phyloP scores from a whole-genome alignment of 2,113 vertebrate genomes.

The Athene noctua region DNA sequence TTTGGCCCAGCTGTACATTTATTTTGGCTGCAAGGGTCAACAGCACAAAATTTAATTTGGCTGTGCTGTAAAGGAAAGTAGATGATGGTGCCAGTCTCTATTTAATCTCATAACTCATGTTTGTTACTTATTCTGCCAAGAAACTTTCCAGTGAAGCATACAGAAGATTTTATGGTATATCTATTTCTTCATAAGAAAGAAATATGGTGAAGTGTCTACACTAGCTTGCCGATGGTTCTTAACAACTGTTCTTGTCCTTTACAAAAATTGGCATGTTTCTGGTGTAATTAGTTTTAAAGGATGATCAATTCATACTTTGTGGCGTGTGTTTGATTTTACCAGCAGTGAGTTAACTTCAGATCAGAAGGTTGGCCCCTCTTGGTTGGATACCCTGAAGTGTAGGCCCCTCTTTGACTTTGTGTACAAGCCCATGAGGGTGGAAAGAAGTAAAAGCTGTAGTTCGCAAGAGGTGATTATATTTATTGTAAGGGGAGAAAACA shows the following conservation, averaged over 20 bases:
- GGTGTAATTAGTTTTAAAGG: background rate
- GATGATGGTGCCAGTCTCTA: background rate
- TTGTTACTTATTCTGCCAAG: background rate
- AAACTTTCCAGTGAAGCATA: background rate
- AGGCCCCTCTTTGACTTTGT: background rate
- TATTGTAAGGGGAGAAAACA: background rate
- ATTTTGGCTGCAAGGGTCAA: conserved; percentile 54
- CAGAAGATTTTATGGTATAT: background rate
- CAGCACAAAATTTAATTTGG: conserved; percentile 14
- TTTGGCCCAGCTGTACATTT: background rate
- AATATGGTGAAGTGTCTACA: background rate
- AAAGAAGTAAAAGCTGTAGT: background rate
- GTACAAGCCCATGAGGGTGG: background rate
- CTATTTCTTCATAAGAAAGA: background rate
- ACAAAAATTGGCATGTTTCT: background rate
- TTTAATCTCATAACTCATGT: background rate
- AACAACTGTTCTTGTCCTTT: background rate
- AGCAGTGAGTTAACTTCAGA: background rate
- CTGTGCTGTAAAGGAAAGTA: conserved; percentile 12
- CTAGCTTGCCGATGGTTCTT: background rate
- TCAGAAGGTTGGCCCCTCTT: background rate
- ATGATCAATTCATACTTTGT: background rate
- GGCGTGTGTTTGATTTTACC: background rate
- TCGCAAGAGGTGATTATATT: background rate
- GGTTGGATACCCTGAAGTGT: background rate